phyloP scores from a whole-genome alignment of 1,140 invertebrate genomes.

The Bombus waltoni region DNA sequence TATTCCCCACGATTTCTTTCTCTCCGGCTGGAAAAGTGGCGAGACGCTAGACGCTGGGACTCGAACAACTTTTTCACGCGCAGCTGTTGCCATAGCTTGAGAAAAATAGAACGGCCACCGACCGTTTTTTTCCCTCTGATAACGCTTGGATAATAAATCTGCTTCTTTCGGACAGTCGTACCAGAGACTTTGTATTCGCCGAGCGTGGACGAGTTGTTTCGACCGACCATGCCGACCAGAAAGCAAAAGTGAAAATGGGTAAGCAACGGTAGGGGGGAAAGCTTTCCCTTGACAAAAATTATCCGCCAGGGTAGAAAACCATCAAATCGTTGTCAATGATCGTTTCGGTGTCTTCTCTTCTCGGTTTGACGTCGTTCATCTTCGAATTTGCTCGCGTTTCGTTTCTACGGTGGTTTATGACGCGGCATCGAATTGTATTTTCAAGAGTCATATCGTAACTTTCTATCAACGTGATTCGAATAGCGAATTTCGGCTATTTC shows the following conservation, averaged over 20 bases:
- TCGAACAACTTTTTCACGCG: slow-evolving; percentile 56
- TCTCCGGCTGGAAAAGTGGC: slow-evolving; percentile 41
- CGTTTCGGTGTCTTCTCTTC: not conserved
- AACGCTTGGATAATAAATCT: not conserved
- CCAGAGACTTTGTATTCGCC: not conserved
- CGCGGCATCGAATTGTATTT: not conserved
- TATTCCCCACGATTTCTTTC: slow-evolving; percentile 62
- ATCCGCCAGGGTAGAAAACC: too few species aligned
- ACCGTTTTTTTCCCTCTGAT: not conserved
- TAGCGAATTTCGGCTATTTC: not conserved
- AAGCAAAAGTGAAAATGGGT: not conserved
- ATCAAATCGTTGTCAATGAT: not conserved
- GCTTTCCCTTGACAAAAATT: not conserved
- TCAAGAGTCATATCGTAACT: too few species aligned
- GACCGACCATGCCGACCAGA: not conserved
- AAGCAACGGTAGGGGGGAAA: not conserved
- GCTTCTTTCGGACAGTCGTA: not conserved
- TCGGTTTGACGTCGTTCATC: not conserved
- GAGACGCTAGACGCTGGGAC: slow-evolving; percentile 32
- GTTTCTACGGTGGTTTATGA: not conserved
- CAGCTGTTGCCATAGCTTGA: slow-evolving; percentile 56
- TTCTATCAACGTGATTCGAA: not conserved
- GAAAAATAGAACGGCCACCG: slow-evolving; percentile 56
- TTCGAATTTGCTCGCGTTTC: not conserved
- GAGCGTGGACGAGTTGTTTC: not conserved